Base-by-base conservation (phyloP, 2,797 vertebrate species). In the Ispidina lecontei region DNA sequence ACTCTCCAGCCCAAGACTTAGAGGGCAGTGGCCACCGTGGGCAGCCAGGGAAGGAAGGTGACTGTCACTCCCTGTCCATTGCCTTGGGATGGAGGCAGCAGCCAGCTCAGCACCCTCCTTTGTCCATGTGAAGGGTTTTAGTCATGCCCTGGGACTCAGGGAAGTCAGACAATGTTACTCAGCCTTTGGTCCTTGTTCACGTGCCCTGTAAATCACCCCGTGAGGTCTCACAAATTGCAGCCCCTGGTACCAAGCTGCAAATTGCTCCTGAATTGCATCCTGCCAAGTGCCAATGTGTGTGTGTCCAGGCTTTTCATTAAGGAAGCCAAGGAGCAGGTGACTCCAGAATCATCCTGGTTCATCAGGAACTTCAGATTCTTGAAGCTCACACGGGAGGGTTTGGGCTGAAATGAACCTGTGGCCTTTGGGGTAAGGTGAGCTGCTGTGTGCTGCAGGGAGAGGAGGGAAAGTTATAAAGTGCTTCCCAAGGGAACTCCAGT, bases 201-300 rank as follows among this genome's bases (percentile, higher is more conserved):
- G 37, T 94, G 93, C 37, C 60, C 64, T 71, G 43, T 68, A 91
- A 95, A 41, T 91, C 84, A 90, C 71, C 71, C 80, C 49, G 59
- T 73, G 86, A 94, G 80, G 52, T 70, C 22, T 81, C 29, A 68
- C 77, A 94, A 94, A 95, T 90, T 94, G 84, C 70, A 81, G 83
- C 12, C 52, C 47, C 35, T 60, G 80, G 35, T 52, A 54, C 77
- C 41, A 54, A 11, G 44, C 56, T 60, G 68, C 44, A 90, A 88
- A 91, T 89, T 81, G 88, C 84, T 37, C 64, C 76, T 71, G 67
- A 81, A 81, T 49, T 88, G 90, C 60, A n/a, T 63, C 70, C 80
- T 84, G 91, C 88, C 86, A 43, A 35, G 88, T 70, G 52, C 80
- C 86, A 54, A 10, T 9, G 73, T 28, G 63, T 1, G 10, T 39